Evolutionary conservation across 2,888 invertebrate genomes (phyloP), one percentile per base, ranked within the genome.

Genomic region (Julus scanicus): DNA sequence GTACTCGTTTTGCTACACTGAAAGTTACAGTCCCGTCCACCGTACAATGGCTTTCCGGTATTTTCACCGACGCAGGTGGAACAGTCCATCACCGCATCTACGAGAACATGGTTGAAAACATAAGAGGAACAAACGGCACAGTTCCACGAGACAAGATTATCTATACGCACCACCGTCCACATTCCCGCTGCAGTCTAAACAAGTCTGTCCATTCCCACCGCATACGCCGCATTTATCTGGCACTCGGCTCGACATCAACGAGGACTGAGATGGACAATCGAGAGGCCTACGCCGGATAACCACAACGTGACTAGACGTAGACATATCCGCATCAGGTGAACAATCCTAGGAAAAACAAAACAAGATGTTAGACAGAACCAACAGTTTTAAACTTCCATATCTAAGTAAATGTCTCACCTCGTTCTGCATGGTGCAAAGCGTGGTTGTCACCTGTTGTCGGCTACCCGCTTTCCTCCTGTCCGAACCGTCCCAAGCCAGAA

Each of bases 391-490:
- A 11, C 40, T 44, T 44, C n/a, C 53, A n/a, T 5, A 8, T 44
- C 29, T 15, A 37, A n/a, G 29, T 2, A 49, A 49, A 20, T 63
- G 17, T 17, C 20, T 86, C 71, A 87, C 87, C 71, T 87, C 71
- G 44, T 87, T 87, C 71, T 87, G 87, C 40, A 57, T n/a, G 20
- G 87, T 71, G 40, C 87, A 87, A 3, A 87, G 87, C 2, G 57
- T 63, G 20, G 20, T n/a, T 6, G 3, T n/a, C 20, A 71, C 20
- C 11, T 40, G 40, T 40, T 80, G 40, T n/a, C 20, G 37, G 37
- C 29, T 71, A n/a, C 57, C 87, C 17, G 40, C 37, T 5, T 53
- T 49, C 29, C 20, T 71, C 40, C 29, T 15, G 40, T 87, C 71
- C 0, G 57, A 63, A 15, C 71, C 63, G 29, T 87, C 71, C 87